Evolutionary conservation across 2,113 vertebrate species (phyloP).

Genomic region (Paradisaea rubra): DNA sequence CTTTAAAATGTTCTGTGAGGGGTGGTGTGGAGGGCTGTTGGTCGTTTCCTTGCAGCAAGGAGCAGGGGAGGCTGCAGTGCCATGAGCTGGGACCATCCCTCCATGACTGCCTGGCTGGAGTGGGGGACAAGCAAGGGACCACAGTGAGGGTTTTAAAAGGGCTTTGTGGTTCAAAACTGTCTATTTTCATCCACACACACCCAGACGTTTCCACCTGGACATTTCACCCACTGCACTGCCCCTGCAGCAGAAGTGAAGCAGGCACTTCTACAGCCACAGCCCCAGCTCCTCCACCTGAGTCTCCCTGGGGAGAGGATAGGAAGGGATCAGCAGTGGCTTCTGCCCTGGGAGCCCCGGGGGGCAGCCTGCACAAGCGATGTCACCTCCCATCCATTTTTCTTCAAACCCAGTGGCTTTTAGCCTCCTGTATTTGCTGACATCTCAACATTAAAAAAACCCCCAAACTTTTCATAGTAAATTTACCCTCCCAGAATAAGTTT

Average conservation of each 20-base stretch:
- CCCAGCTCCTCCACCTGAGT: not conserved
- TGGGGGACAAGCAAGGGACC: not conserved
- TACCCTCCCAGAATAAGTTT: not conserved
- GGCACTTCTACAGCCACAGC: not conserved
- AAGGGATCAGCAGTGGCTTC: not conserved
- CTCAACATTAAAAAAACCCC: not conserved
- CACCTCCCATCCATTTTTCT: not conserved
- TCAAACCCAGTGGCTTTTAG: not conserved
- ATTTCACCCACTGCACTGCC: not conserved
- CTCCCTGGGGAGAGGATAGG: not conserved
- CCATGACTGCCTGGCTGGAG: not conserved
- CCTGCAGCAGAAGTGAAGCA: not conserved
- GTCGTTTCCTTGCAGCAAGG: not conserved
- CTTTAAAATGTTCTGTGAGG: not conserved
- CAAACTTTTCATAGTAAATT: not conserved
- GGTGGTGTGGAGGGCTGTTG: rapidly evolving
- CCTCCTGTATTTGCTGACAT: not conserved
- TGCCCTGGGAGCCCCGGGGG: not conserved
- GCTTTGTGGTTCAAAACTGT: not conserved
- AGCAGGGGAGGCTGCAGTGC: not conserved
- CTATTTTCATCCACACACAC: not conserved
- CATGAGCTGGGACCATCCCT: not conserved
- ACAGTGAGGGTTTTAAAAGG: not conserved
- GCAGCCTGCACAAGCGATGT: not conserved
- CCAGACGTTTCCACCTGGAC: rapidly evolving